Evolutionary conservation across 2,888 invertebrate genomes (phyloP).

Genomic region (Dexiosoma caninum): DNA sequence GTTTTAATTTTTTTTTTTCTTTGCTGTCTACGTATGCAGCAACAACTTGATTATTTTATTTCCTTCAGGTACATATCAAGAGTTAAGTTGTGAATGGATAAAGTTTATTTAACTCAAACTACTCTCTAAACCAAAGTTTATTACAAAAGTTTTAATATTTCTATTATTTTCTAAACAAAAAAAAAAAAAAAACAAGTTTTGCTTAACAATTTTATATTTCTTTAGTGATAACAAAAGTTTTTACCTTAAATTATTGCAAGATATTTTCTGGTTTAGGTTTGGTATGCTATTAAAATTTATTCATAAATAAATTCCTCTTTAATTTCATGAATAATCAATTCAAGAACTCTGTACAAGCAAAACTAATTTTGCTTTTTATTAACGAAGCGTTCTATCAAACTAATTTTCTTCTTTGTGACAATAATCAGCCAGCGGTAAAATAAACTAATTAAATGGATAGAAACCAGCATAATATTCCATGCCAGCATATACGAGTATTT

Average conservation of each 20-base stretch:
- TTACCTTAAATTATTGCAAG: slow-evolving; percentile 48
- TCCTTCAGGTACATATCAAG: slow-evolving; percentile 52
- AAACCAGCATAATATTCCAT: no score
- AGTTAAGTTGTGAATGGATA: slow-evolving; percentile 58
- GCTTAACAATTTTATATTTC: not conserved
- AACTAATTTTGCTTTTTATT: no score
- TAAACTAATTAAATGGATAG: no score
- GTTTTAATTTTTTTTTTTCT: no score
- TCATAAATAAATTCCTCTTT: no score
- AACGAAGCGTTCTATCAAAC: no score
- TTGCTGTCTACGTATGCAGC: slow-evolving; percentile 12
- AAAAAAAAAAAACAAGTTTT: not conserved
- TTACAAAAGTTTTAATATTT: slow-evolving; percentile 40
- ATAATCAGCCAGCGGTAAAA: no score
- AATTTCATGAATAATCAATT: no score
- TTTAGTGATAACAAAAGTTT: slow-evolving; percentile 25
- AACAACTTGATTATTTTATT: slow-evolving; percentile 56
- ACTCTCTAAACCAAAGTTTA: slow-evolving; percentile 14
- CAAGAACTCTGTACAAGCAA: no score
- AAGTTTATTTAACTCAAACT: slow-evolving; percentile 52
- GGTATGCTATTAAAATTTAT: no score
- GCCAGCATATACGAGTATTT: no score
- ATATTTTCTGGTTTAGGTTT: slow-evolving; percentile 46
- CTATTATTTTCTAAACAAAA: slow-evolving; percentile 13
- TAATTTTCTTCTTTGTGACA: no score